Percentiles rank a stretch among this genome's conserved stretches.
phyloP scores from a whole-genome alignment of 1,140 invertebrate species.

The Platorchestia sp. region DNA sequence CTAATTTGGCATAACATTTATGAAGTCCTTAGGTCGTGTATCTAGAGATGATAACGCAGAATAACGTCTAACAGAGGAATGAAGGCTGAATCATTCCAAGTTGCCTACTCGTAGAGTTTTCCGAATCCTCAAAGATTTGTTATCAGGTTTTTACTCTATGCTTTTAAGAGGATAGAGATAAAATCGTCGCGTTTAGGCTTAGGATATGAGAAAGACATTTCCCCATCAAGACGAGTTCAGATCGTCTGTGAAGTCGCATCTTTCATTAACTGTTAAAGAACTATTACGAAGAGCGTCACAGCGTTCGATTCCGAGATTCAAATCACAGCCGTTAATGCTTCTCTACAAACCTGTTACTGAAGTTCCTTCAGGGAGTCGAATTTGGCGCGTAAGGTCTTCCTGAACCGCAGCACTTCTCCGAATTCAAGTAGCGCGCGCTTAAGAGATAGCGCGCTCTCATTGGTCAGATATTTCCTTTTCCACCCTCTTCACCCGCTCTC shows the following conservation, averaged over 20 bases:
- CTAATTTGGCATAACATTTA: background rate
- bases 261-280: background rate
- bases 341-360: constrained; percentile 3
- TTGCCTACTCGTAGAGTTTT: background rate
- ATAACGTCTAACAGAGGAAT: background rate
- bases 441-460: background rate
- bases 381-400: constrained; percentile 34
- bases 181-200: background rate
- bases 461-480: constrained; percentile 1
- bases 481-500: background rate
- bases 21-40: background rate
- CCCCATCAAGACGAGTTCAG: background rate
- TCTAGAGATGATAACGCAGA: background rate
- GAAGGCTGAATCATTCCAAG: background rate
- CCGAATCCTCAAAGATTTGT: background rate
- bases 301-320: background rate
- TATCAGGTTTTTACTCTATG: background rate
- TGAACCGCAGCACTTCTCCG: background rate
- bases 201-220: background rate
- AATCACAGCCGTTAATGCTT: constrained; percentile 21
- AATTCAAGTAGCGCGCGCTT: constrained; percentile 37
- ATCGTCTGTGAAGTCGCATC: background rate
- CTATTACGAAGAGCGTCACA: background rate
- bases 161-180: background rate
- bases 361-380: background rate